Evolutionary conservation across 2,113 vertebrate genomes (phyloP).

Genomic region (Mustela lutreola): DNA sequence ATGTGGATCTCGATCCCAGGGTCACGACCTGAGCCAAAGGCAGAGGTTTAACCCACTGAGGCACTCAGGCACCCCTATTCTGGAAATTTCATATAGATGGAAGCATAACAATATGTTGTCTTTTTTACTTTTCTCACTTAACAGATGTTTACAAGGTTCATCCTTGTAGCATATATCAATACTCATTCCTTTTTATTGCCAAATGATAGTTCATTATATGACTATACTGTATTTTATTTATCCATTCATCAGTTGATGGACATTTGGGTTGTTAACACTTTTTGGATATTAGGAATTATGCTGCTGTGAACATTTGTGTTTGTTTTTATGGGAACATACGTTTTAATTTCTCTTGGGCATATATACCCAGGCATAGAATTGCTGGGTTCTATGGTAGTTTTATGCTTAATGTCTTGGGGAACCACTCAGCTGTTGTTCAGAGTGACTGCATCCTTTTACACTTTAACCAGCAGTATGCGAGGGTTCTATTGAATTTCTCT

Average conservation of each 20-base stretch:
- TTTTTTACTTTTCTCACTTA: slow-evolving; percentile 36
- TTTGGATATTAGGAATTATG: neutral
- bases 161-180: neutral
- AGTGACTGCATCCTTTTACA: slow-evolving; percentile 2
- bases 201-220: slow-evolving; percentile 3
- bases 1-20: too few species aligned
- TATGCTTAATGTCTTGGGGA: slow-evolving; percentile 33
- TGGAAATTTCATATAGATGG: neutral
- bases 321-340: neutral
- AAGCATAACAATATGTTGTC: neutral
- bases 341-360: slow-evolving; percentile 50
- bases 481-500: neutral
- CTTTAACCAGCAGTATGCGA: neutral
- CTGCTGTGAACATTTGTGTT: neutral
- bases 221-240: neutral
- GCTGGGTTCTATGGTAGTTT: slow-evolving; percentile 40
- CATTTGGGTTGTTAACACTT: slow-evolving; percentile 25
- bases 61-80: neutral
- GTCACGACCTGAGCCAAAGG: too few species aligned
- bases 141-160: neutral
- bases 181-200: slow-evolving; percentile 7
- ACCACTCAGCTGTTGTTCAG: slow-evolving; percentile 23
- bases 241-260: neutral
- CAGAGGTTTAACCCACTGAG: too few species aligned
- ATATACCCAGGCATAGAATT: slow-evolving; percentile 3